Conservation (phyloP, 2,797 vertebrate species). For the Myiotriccus ornatus region DNA sequence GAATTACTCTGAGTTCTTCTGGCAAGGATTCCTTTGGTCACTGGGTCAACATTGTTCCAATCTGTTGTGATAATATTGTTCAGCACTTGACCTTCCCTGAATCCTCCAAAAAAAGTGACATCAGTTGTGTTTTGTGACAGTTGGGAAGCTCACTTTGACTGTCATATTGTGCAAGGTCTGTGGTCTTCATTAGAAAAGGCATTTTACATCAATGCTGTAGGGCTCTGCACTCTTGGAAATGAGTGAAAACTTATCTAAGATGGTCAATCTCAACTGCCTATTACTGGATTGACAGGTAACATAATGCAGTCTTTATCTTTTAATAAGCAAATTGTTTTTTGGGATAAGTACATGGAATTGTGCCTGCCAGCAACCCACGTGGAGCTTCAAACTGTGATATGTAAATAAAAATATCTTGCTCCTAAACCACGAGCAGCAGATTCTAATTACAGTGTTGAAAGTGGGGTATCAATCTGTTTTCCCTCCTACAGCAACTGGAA, state of each 20-base stretch:
- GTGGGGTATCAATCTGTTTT: background rate
- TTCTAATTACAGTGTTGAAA: background rate
- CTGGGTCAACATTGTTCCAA: background rate
- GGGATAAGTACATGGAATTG: background rate
- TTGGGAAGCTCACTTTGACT: background rate
- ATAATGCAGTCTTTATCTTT: background rate
- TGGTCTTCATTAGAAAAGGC: background rate
- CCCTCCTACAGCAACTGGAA: background rate
- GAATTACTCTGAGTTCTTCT: background rate
- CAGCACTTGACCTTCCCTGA: background rate
- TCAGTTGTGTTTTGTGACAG: background rate
- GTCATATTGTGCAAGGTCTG: background rate
- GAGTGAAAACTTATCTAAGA: background rate
- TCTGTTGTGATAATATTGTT: background rate
- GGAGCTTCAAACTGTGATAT: background rate
- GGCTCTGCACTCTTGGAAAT: background rate
- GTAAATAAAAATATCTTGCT: background rate
- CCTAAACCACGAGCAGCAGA: background rate
- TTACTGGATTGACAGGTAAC: background rate
- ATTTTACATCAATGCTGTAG: background rate
- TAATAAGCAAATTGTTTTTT: background rate
- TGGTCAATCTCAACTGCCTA: background rate
- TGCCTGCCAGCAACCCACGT: background rate
- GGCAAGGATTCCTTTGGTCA: background rate
- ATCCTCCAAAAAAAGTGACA: background rate